Conservation (phyloP, 2,888 invertebrate genomes). For the Lepas anatifera region DNA sequence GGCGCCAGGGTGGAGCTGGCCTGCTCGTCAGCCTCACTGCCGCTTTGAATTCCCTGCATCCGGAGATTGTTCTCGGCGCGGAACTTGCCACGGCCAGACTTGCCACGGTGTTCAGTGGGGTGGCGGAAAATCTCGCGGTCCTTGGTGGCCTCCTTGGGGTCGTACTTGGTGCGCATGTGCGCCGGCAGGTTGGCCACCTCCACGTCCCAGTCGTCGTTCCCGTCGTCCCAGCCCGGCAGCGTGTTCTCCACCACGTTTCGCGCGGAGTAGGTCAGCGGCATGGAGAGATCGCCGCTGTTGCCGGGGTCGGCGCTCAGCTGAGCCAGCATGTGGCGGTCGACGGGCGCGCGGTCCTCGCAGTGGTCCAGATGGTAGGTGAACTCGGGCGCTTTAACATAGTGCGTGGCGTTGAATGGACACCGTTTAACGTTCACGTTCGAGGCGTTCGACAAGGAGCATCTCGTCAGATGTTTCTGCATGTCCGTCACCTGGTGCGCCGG, state of each 20-base stretch:
- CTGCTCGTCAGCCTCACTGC: too few relatives aligned
- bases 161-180: background rate
- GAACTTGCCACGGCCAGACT: background rate
- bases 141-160: background rate
- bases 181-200: background rate
- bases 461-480: too few relatives aligned
- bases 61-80: background rate
- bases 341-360: background rate
- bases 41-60: background rate
- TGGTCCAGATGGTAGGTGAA: background rate
- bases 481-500: too few relatives aligned
- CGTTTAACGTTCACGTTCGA: too few relatives aligned
- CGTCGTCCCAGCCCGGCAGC: background rate
- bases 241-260: background rate
- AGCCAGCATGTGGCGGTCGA: background rate
- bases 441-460: too few relatives aligned
- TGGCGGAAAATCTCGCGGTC: background rate
- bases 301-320: too few relatives aligned
- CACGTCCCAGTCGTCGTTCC: background rate
- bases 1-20: background rate
- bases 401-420: background rate
- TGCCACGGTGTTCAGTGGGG: conserved; percentile 2
- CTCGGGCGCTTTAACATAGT: background rate
- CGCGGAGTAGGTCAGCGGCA: background rate
- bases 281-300: background rate